Conservation (phyloP, 2,888 invertebrate species). For the Autographa gamma region DNA sequence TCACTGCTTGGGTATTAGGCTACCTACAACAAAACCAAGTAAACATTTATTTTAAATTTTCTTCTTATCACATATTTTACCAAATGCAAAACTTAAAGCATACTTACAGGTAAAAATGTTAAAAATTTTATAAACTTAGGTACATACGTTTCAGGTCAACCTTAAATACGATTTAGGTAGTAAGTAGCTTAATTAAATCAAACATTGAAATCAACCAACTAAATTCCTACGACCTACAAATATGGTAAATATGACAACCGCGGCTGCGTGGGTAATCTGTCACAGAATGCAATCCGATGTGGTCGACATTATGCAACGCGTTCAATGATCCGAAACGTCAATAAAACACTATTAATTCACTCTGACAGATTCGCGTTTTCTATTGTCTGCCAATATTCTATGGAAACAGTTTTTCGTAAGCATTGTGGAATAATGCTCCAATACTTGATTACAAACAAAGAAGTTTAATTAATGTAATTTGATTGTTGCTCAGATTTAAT, state of each 20-base stretch:
- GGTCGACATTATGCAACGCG: constrained; percentile 51
- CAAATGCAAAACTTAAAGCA: too few species aligned
- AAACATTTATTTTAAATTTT: too few species aligned
- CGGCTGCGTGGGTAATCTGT: constrained; percentile 12
- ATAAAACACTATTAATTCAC: constrained; percentile 53
- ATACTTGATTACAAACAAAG: neutral
- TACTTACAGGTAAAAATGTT: too few species aligned
- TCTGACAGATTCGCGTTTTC: constrained; percentile 41
- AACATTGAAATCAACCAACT: neutral
- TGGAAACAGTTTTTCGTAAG: constrained; percentile 27
- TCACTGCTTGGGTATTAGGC: too few species aligned
- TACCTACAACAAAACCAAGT: too few species aligned
- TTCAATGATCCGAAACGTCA: constrained; percentile 52
- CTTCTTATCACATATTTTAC: too few species aligned
- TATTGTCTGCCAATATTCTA: constrained; percentile 43
- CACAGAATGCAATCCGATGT: constrained; percentile 28
- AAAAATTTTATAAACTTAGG: too few species aligned
- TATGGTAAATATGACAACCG: constrained; percentile 6
- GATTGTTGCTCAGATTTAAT: neutral
- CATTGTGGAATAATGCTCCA: constrained; percentile 8
- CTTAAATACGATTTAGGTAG: too few species aligned
- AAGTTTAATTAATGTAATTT: neutral
- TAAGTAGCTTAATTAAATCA: too few species aligned
- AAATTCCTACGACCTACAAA: neutral
- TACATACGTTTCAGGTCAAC: too few species aligned